These are phyloP conservation scores for Styela plicata DNA, from an alignment of 23 tunicate species.

Conservation along the genomic window DNA sequence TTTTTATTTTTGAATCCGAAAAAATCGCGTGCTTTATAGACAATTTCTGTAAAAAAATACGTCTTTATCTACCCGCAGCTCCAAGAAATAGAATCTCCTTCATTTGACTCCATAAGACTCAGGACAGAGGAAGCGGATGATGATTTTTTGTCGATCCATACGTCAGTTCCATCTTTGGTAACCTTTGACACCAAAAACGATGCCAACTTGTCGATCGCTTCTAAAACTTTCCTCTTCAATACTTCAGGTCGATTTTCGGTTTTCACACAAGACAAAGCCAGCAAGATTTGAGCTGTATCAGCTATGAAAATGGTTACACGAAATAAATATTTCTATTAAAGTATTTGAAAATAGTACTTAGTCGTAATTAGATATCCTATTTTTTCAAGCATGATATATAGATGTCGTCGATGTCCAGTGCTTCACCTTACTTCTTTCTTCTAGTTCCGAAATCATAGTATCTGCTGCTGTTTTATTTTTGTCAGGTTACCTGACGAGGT, in stretches of 20 bases:
- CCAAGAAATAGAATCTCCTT: background rate
- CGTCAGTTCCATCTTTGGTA: background rate
- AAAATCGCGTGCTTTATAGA: no score
- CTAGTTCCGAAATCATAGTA: no score
- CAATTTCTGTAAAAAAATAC: background rate
- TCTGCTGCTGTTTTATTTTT: no score
- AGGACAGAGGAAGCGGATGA: slow-evolving; percentile 3
- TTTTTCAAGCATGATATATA: no score
- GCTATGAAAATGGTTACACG: background rate
- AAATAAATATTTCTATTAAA: no score
- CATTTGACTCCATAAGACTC: background rate
- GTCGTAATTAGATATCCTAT: no score
- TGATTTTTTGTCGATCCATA: slow-evolving; percentile 1
- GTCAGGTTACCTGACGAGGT: no score
- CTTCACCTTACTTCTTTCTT: no score
- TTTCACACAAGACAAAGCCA: slow-evolving; percentile 4
- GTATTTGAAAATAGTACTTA: no score
- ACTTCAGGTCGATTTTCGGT: background rate
- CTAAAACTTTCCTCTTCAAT: background rate
- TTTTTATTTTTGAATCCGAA: no score
- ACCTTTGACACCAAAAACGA: background rate
- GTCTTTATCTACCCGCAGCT: background rate
- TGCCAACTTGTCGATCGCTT: background rate
- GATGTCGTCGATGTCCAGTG: no score
- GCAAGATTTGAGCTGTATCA: background rate